A percentile compares a stretch with the other conserved stretches of the same genome.
These are phyloP conservation scores for Orthosia gothica DNA, from an alignment of 2,888 invertebrate species.

Conservation along the genomic window DNA sequence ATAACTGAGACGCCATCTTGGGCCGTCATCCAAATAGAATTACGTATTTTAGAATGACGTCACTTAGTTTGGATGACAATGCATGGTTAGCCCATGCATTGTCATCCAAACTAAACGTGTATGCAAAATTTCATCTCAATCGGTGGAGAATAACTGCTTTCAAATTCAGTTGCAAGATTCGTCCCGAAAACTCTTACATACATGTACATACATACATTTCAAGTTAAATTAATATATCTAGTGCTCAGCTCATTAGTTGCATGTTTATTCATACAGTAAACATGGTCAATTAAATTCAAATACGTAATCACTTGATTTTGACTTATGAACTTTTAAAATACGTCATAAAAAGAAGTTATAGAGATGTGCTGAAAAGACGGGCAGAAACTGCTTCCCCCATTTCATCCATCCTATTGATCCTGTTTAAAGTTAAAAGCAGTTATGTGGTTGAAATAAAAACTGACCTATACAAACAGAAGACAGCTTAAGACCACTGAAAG, in stretches of 20 bases:
- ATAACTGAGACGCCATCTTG: no score
- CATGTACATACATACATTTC: no score
- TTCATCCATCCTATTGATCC: neutral
- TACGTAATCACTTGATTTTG: neutral
- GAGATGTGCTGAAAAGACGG: neutral
- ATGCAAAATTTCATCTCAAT: no score
- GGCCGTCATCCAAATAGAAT: no score
- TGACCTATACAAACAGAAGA: neutral
- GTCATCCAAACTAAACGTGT: no score
- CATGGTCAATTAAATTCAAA: neutral
- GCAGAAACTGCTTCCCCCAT: no score
- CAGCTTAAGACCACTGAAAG: neutral
- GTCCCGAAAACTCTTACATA: no score
- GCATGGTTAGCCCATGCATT: no score
- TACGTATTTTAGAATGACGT: no score
- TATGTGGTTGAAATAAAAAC: neutral
- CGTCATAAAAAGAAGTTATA: neutral
- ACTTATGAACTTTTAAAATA: neutral
- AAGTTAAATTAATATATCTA: constrained; percentile 1
- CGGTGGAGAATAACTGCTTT: no score
- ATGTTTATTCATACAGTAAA: constrained; percentile 29
- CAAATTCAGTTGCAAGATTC: no score
- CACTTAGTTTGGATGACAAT: no score
- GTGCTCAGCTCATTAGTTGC: constrained; percentile 18
- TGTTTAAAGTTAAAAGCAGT: neutral